A percentile compares a stretch with the other conserved stretches of the same genome.
Conservation (phyloP, 2,888 invertebrate species). For the Lobophora halterata region DNA sequence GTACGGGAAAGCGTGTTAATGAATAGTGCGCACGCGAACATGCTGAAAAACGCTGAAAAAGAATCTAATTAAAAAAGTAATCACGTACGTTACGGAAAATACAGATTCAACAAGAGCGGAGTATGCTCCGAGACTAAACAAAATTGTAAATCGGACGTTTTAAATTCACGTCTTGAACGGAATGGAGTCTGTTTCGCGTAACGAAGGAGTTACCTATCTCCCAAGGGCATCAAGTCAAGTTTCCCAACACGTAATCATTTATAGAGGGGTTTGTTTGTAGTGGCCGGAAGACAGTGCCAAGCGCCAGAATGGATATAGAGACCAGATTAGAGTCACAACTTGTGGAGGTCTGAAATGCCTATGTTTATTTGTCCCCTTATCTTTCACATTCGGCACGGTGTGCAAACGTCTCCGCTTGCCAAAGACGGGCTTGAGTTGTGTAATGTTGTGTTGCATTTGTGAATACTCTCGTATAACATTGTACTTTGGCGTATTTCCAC, state of each 20-base stretch:
- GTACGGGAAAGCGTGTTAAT: constrained; percentile 50
- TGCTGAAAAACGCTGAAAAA: constrained; percentile 34
- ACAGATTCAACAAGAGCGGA: constrained; percentile 38
- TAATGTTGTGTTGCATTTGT: constrained; percentile 10
- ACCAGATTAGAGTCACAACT: constrained; percentile 28
- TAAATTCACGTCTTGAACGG: constrained; percentile 54
- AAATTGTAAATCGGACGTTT: constrained; percentile 49
- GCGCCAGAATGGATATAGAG: constrained; percentile 25
- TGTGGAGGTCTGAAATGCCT: constrained; percentile 29
- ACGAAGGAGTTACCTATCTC: constrained; percentile 53
- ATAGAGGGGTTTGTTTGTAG: constrained; percentile 37
- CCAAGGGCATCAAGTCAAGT: constrained; percentile 45
- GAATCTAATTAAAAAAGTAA: constrained; percentile 49
- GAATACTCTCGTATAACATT: too few relatives aligned
- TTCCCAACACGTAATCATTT: constrained; percentile 51
- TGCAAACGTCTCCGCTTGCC: constrained; percentile 27
- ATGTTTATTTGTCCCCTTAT: constrained; percentile 33
- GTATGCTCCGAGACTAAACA: constrained; percentile 36
- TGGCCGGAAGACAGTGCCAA: constrained; percentile 25
- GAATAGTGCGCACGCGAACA: constrained; percentile 49
- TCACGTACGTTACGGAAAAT: constrained; percentile 40
- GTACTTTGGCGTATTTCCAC: too few relatives aligned
- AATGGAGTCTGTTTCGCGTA: constrained; percentile 46
- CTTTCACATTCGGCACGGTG: constrained; percentile 26
- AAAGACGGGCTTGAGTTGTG: constrained; percentile 22